These are phyloP conservation scores for Eulemur albifrons DNA, from an alignment of 2,797 vertebrate genomes.

Conservation along the genomic window DNA sequence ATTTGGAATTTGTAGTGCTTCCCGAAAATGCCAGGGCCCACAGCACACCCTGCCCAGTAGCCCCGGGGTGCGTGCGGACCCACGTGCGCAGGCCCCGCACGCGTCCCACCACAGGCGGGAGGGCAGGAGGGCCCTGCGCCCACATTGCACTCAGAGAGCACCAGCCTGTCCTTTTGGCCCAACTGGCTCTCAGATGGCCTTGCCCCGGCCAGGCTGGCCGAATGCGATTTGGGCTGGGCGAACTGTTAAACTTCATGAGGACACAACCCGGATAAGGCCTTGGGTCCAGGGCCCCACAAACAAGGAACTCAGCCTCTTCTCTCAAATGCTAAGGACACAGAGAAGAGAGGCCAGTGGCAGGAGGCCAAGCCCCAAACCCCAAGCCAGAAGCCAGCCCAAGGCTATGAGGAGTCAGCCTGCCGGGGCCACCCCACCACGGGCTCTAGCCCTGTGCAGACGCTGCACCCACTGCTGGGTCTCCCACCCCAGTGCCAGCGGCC, in stretches of 20 bases:
- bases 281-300: neutral
- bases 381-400: neutral
- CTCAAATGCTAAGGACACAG: neutral
- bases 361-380: neutral
- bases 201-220: neutral
- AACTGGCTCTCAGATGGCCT: neutral
- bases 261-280: neutral
- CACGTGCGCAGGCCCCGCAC: neutral
- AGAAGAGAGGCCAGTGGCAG: neutral
- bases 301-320: neutral
- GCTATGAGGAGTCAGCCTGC: neutral
- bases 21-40: neutral
- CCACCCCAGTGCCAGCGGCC: neutral
- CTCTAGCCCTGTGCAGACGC: neutral
- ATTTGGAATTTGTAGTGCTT: neutral
- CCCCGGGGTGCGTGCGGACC: neutral
- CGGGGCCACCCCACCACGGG: neutral
- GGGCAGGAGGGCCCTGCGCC: neutral
- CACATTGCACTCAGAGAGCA: conserved; percentile 48
- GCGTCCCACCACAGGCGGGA: neutral
- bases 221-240: neutral
- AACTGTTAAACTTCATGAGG: neutral
- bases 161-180: neutral
- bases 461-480: neutral
- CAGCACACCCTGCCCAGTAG: neutral